Conservation (phyloP, 2,113 vertebrate species). For the Forbesichthys agassizii region DNA sequence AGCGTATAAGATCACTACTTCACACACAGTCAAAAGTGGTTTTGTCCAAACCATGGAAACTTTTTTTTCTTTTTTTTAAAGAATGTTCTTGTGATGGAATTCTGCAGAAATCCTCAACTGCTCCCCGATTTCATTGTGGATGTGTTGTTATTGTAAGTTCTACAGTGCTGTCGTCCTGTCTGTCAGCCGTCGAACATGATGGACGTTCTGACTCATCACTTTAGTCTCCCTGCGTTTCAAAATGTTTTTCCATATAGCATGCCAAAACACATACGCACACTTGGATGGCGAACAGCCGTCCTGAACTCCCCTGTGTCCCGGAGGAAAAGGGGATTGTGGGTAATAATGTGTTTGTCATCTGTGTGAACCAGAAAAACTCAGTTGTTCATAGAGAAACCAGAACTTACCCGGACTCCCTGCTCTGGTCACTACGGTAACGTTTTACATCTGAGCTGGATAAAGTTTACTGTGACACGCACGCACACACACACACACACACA, state of each 20-base stretch:
- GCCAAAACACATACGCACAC: constrained; percentile 62
- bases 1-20: no score
- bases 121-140: no score
- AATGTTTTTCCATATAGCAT: constrained; percentile 52
- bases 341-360: constrained; percentile 62
- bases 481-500: constrained; percentile 3
- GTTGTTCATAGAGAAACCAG: constrained; percentile 34
- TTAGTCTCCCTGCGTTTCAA: constrained; percentile 31
- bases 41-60: no score
- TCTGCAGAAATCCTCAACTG: no score
- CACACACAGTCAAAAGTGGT: no score
- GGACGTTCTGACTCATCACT: constrained; percentile 45
- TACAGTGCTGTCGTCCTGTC: constrained; percentile 43
- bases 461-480: background rate
- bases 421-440: constrained; percentile 23
- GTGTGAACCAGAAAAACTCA: constrained; percentile 39
- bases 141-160: constrained; percentile 15
- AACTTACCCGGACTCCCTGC: constrained; percentile 39
- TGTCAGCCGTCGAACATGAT: constrained; percentile 57
- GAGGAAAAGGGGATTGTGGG: background rate
- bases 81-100: no score
- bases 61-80: no score
- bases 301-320: constrained; percentile 44
- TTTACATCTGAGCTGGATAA: constrained; percentile 5
- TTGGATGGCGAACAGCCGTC: constrained; percentile 26